Evolutionary conservation across 2,113 vertebrate genomes (phyloP), one percentile per base, ranked within the genome.

Genomic region (Casuarius casuarius): DNA sequence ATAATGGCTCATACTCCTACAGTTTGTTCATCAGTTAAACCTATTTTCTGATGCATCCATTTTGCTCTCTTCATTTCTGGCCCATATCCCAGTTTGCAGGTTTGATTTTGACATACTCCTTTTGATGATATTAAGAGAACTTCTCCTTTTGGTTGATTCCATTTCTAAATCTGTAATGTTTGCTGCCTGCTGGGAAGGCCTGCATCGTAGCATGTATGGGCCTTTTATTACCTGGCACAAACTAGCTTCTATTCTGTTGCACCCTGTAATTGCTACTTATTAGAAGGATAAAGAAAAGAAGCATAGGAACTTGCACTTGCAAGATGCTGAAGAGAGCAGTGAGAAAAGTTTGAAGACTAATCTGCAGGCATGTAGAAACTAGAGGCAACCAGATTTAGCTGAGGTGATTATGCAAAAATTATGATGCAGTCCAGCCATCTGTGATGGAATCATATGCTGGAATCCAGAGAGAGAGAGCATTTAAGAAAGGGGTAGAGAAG

Each of bases 211-310:
- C 5, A 21, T 2, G 15, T 26, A 33, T 0, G 8, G 54, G 25
- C 4, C 15, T 83, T 88, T 67, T 44, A 49, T 10, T 71, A 7
- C 33, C 21, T 67, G 46, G 35, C 31, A 63, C 28, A 71, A 49
- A 26, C 10, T n/a, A 46, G 18, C 28, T 58, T 58, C 54, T 29
- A 58, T 58, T 58, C 54, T 58, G 54, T 56, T 29, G 28, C 54
- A 29, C 31, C 0, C 0, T n/a, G 59, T 9, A 58, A 74, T 31
- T 0, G 0, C 10, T 52, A 12, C 19, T 86, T 77, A 29, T 74
- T 51, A 25, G 7, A 38, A 81, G 51, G 28, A 8, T 48, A 78
- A 33, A 12, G 20, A n/a, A 80, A 80, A 76, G 7, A 78, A 93
- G 49, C 0, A 0, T 54, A 51, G 8, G 10, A 9, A 46, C 52